These are phyloP conservation scores for Pteronotus mesoamericanus DNA, from an alignment of 2,797 vertebrate genomes.

Conservation along the genomic window DNA sequence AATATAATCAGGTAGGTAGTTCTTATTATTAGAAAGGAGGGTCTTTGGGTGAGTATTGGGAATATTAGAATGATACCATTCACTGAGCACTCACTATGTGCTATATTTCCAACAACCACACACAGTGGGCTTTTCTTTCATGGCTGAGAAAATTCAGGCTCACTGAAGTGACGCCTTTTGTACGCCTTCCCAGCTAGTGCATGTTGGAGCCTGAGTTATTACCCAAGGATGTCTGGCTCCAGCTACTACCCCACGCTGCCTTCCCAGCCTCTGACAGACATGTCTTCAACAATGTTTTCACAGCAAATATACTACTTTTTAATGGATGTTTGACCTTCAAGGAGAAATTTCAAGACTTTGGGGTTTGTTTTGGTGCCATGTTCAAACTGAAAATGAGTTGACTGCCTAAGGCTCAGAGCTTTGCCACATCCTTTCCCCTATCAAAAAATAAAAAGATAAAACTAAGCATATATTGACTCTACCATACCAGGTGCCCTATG, in stretches of 20 bases:
- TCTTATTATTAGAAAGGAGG: background rate
- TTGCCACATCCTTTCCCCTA: background rate
- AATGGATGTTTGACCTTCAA: background rate
- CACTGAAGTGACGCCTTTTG: background rate
- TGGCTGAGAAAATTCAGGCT: background rate
- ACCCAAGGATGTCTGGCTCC: background rate
- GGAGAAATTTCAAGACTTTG: background rate
- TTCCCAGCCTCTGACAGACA: background rate
- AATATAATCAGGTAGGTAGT: background rate
- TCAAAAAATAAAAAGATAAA: background rate
- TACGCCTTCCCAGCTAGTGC: background rate
- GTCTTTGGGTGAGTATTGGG: background rate
- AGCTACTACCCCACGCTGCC: background rate
- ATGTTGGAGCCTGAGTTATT: background rate
- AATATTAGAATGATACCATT: background rate
- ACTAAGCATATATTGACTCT: background rate
- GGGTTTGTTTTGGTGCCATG: background rate
- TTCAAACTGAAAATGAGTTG: background rate
- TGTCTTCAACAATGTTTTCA: background rate
- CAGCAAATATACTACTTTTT: background rate
- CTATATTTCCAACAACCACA: background rate
- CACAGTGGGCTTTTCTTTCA: background rate
- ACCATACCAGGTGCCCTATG: background rate
- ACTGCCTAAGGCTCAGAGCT: background rate
- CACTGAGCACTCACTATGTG: background rate